Evolutionary conservation across 1,140 invertebrate genomes (phyloP), one percentile per base, ranked within the genome.

Genomic region (Nymphalis io): DNA sequence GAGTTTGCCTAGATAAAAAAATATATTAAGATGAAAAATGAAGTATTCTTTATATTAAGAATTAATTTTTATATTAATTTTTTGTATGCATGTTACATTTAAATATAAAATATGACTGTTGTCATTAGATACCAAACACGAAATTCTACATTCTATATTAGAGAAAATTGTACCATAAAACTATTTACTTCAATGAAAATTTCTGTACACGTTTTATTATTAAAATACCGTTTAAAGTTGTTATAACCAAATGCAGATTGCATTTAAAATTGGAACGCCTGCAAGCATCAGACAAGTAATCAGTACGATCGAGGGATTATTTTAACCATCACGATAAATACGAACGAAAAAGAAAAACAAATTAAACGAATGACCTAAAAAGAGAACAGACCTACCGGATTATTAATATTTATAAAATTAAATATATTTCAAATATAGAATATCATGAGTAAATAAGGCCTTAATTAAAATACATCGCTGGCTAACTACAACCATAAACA

Each of bases 401-500:
- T 16, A 23, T 23, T 15, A 55, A 23, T n/a, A 55, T 55, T 27
- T 10, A 27, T 15, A 44, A 4, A 13, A 44, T 3, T 15, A 48
- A 16, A 16, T 16, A 16, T 16, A 27, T n/a, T 33, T 27, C 5
- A 27, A 55, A 23, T 15, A 20, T 27, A 55, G 11, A 33, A 55
- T 10, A 10, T 18, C 44, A 33, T 60, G 4, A 1, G 5, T 48
- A 42, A 61, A n/a, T 61, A 48, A 13, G 27, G 13, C 23, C 21
- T 38, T 33, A 33, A 38, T 53, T 53, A 53, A 38, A 63, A 63
- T 38, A 21, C 33, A 63, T 39, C 46, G 13, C 39, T 63, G 60
- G 38, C 44, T 27, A 63, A 20, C 23, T 38, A 51, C 27, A 16
- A 48, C 40, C 40, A 57, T 42, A 65, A 63, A 59, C 42, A 69